These are phyloP conservation scores for Mus pahari DNA, from an alignment of 2,113 vertebrate genomes.

Conservation along the genomic window DNA sequence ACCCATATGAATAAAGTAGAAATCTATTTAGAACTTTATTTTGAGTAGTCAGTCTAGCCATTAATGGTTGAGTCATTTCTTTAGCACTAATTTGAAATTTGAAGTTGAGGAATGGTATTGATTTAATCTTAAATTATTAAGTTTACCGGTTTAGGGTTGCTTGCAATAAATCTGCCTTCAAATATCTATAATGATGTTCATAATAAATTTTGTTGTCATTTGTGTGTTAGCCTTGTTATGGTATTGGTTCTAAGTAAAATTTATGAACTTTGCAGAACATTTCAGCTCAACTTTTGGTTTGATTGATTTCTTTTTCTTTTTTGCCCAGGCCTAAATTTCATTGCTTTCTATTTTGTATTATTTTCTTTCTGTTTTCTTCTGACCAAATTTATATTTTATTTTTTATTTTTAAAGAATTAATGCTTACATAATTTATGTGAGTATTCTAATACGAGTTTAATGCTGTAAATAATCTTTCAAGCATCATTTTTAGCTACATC, in stretches of 20 bases:
- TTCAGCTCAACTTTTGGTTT: neutral
- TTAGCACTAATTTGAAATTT: neutral
- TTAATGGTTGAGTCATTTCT: neutral
- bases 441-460: neutral
- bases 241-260: neutral
- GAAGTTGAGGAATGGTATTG: neutral
- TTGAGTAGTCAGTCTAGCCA: neutral
- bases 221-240: neutral
- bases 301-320: neutral
- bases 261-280: neutral
- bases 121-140: conserved; percentile 12
- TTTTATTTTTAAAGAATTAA: conserved; percentile 14
- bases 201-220: neutral
- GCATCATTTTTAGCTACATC: neutral
- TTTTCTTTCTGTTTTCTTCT: conserved; percentile 40
- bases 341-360: conserved; percentile 23
- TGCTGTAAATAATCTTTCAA: neutral
- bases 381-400: neutral
- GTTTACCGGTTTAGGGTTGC: neutral
- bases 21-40: neutral
- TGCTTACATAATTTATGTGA: neutral
- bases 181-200: conserved; percentile 34
- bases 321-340: neutral
- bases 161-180: neutral
- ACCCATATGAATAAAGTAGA: neutral